phyloP scores from a whole-genome alignment of 2,888 invertebrate species.

The Rhodophaea formosa region DNA sequence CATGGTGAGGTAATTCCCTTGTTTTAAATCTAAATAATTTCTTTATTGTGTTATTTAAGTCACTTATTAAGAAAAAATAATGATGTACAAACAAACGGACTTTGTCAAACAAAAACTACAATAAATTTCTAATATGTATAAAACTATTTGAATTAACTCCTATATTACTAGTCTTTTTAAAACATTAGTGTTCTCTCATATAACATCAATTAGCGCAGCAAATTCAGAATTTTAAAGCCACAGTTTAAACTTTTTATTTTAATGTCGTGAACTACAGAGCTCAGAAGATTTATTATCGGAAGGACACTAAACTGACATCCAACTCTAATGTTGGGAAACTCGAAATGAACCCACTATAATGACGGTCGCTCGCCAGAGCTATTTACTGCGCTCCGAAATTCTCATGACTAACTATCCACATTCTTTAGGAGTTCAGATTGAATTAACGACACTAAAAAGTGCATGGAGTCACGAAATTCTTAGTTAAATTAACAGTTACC shows the following conservation, averaged over 20 bases:
- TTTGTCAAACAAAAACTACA: no score
- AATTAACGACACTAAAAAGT: conserved; percentile 67
- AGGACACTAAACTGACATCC: conserved; percentile 58
- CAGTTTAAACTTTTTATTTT: conserved; percentile 44
- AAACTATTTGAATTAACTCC: no score
- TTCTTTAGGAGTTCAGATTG: conserved; percentile 59
- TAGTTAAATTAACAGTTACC: conserved; percentile 60
- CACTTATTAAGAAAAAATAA: no score
- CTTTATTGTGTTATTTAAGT: no score
- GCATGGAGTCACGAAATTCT: conserved; percentile 54
- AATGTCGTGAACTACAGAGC: conserved; percentile 38
- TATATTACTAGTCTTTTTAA: no score
- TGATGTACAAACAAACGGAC: no score
- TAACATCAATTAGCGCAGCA: no score
- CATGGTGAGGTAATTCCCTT: no score
- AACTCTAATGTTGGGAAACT: conserved; percentile 61
- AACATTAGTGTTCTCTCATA: no score
- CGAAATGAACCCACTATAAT: conserved; percentile 62
- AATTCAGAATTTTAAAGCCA: conserved; percentile 14
- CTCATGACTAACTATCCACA: conserved; percentile 57
- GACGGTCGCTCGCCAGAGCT: conserved; percentile 56
- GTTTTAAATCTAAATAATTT: no score
- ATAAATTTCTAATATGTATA: no score
- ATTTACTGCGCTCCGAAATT: conserved; percentile 65
- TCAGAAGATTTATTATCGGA: conserved; percentile 57